Evolutionary conservation across 2,888 invertebrate species (phyloP).

Genomic region (Trichopria drosophilae): DNA sequence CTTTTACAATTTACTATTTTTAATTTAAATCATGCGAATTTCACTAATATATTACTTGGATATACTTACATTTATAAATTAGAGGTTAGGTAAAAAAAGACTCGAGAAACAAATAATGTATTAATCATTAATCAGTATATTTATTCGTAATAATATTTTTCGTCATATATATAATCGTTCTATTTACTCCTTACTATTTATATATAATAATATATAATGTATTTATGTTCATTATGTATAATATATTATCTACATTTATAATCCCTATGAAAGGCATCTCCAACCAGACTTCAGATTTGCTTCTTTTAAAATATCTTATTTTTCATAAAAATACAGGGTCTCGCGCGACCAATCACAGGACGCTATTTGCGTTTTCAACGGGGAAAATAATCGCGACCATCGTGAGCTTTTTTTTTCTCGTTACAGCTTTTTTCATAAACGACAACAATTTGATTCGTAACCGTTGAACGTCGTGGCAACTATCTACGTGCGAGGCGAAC

Average conservation of each 20-base stretch:
- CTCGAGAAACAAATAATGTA: slow-evolving; percentile 37
- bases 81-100: too few species aligned
- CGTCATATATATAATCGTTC: slow-evolving; percentile 53
- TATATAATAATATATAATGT: slow-evolving; percentile 55
- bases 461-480: too few species aligned
- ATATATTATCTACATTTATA: slow-evolving; percentile 60
- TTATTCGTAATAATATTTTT: slow-evolving; percentile 57
- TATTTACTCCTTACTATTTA: slow-evolving; percentile 49
- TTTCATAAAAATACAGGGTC: slow-evolving; percentile 58
- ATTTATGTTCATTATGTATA: slow-evolving; percentile 59
- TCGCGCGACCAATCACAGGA: slow-evolving; percentile 39
- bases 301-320: slow-evolving; percentile 58
- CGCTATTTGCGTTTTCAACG: slow-evolving; percentile 32
- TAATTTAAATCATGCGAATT: too few species aligned
- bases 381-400: slow-evolving; percentile 4
- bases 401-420: slow-evolving; percentile 5
- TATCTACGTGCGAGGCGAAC: too few species aligned
- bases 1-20: too few species aligned
- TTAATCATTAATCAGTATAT: slow-evolving; percentile 58
- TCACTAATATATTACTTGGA: too few species aligned
- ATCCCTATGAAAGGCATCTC: slow-evolving; percentile 60
- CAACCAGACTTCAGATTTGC: slow-evolving; percentile 59
- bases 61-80: too few species aligned
- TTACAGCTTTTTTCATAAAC: slow-evolving; percentile 25
- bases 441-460: too few species aligned